Base-by-base conservation (phyloP, 2,797 vertebrate species). In the Tragelaphus oryx region DNA sequence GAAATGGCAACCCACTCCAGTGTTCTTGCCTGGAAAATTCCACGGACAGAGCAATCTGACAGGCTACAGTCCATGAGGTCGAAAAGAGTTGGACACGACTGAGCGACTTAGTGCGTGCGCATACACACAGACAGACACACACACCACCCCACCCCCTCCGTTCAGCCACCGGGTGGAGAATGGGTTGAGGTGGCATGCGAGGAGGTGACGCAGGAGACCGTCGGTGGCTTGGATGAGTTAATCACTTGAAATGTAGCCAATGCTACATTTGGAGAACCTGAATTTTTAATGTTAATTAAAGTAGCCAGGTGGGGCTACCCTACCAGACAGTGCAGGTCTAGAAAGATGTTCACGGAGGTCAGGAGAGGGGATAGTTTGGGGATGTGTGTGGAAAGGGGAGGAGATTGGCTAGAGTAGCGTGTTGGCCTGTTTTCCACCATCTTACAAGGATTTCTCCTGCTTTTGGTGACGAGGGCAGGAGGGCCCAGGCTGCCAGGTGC, bases 211-310 rank as follows among this genome's bases (percentile, higher is more conserved):
- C 4, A 3, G 86, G 44, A 37, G 24, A 13, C 14, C 14, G 5
- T 5, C 0, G 4, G 30, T 14, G 76, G 9, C 84, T 82, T 28
- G 48, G 57, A 20, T 2, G 18, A 44, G 0, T 55, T 20, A 54
- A 52, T 82, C 75, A 48, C 86, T 68, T 59, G 76, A 28, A 90
- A 55, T 48, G 50, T 57, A 62, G 80, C 44, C 30, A 17, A 3
- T 48, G 33, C 60, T 33, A 44, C 6, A 68, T 68, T 68, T 37
- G 18, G 52, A 95, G 71, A 59, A 11, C 6, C 62, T 89, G 37
- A 81, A n/a, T 87, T 65, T 86, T 86, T 82, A 20, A 81, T 52
- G 91, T 48, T 65, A 28, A 86, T 54, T 48, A 46, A 74, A 89
- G 79, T 4, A 85, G 75, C 68, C 28, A 20, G 8, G 5, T 0